Evolutionary conservation across 2,113 vertebrate species (phyloP).

Genomic region (Paracanthobrama guichenoti): DNA sequence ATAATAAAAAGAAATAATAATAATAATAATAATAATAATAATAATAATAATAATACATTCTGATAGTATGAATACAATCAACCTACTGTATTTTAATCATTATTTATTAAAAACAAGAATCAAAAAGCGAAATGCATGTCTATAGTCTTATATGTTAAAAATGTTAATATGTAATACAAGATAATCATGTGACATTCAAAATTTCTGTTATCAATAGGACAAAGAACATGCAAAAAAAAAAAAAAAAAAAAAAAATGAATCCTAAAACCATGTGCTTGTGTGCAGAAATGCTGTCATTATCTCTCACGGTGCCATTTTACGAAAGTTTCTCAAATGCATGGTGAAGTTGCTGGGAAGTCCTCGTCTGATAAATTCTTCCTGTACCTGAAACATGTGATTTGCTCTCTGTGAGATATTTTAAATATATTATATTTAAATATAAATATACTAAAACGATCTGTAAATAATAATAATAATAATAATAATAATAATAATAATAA

Average conservation of each 20-base stretch:
- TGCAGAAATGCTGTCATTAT: neutral
- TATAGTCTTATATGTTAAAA: too few species aligned
- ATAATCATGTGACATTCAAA: too few species aligned
- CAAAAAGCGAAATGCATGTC: too few species aligned
- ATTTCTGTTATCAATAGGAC: neutral
- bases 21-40: too few species aligned
- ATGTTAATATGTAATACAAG: too few species aligned
- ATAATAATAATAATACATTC: too few species aligned
- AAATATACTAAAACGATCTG: neutral
- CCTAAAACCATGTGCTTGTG: too few species aligned
- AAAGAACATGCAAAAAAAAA: neutral
- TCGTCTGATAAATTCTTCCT: conserved; percentile 20
- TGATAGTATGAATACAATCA: too few species aligned
- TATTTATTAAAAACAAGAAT: neutral
- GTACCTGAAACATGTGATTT: conserved; percentile 27
- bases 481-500: too few species aligned
- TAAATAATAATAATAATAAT: neutral
- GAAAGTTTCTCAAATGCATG: conserved; percentile 16
- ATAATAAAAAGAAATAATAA: too few species aligned
- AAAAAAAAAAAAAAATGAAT: too few species aligned
- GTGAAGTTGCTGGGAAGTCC: conserved; percentile 15
- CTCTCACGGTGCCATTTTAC: neutral
- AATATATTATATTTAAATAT: neutral
- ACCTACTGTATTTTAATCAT: neutral
- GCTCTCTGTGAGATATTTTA: neutral